Evolutionary conservation across 2,113 vertebrate species (phyloP), one percentile per base, ranked within the genome.

Genomic region (Bubo bubo): DNA sequence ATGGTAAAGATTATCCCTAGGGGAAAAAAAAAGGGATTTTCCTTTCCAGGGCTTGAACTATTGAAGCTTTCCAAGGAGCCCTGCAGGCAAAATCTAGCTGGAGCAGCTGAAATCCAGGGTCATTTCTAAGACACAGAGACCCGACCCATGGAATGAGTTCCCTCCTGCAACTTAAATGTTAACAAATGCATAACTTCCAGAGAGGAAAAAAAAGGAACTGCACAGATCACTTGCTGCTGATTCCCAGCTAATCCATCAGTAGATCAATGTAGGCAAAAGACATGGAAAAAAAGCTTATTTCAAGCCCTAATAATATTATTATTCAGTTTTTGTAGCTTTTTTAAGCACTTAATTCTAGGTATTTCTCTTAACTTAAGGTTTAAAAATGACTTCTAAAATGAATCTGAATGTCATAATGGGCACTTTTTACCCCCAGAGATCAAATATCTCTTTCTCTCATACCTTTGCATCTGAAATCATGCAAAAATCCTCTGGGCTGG

Each of bases 341-440:
- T 90, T 21, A 97, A 95, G 95, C 90, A 87, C 91, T 92, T 79
- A 94, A 97, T 97, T 97, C 95, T 77, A 91, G 68, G 91, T 90
- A 96, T 97, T 97, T 96, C 96, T 95, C 95, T 97, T 95, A 96
- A 96, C 85, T 80, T 88, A 85, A 96, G 90, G 58, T 87, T 95
- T 89, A 74, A 91, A 97, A 97, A 94, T 82, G 15, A 88, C 86
- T 85, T 91, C 82, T 71, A 58, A 95, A 94, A 91, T 85, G 72
- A 91, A 87, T 84, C 43, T 84, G 91, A 92, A 87, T 50, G 81
- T 80, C 77, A 39, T 11, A 66, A 56, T 9, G 41, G 52, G 70
- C 76, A 76, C 35, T 20, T 67, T 71, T 72, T 24, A 43, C 62
- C 35, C 53, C 50, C 12, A 18, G 50, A 84, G 73, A 66, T 53